Base-by-base conservation (phyloP, 2,888 invertebrate genomes). In the Eudemis profundana region DNA sequence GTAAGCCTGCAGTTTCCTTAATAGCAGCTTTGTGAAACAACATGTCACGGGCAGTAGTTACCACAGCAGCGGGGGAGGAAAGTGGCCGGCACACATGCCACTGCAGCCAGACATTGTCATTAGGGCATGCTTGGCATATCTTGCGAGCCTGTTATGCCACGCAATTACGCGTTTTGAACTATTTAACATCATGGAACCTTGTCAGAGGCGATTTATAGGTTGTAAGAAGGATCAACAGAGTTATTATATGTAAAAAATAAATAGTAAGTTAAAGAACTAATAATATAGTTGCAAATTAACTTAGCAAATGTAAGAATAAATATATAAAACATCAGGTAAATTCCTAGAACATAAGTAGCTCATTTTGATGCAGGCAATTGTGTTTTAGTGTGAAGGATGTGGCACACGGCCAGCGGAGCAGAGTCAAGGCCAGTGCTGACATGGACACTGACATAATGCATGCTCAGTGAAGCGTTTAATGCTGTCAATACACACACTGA, bases 51-150 rank as follows among this genome's bases (percentile, higher is more conserved):
- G 15, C 44, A 19, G 53, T 29, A 17, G 46, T 50, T 38, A 53
- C 19, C 19, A 19, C 42, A 21, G 27, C 53, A 47, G 42, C 57
- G 38, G 29, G 19, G 19, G 23, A 75, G 72, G 71, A 71, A 74
- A 75, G 73, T 70, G 72, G 74, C 74, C 75, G 75, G 74, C 78
- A 78, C 72, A 75, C 70, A 76, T 76, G 68, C 60, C 27, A 50
- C 42, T 23, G 23, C 23, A 4, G 23, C 33, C 33, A 46, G n/a
- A 53, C 54, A 60, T 27, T 49, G 53, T 60, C 66, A 69, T 67
- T 68, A 69, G 65, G 67, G n/a, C 23, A 15, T 23, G 10, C 14
- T 27, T 5, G 27, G 21, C 14, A 14, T 40, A 29, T 8, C 27
- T 19, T 10, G 17, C 17, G 3, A 29, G 40, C 12, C 47, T 15